Conservation (phyloP, 2,888 invertebrate species). For the Troides aeacus region DNA sequence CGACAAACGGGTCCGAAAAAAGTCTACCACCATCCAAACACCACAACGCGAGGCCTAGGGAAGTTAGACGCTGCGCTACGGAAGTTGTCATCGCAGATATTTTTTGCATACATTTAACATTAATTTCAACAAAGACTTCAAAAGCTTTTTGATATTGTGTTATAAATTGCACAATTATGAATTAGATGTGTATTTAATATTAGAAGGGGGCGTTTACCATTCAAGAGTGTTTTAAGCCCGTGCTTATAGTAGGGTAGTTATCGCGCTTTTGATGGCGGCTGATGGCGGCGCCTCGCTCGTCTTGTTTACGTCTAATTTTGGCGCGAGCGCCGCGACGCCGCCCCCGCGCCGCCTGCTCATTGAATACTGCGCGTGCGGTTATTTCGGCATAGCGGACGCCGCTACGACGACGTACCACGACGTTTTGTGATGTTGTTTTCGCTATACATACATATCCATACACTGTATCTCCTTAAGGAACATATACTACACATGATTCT, state of each 20-base stretch:
- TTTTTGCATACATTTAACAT: no score
- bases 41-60: no score
- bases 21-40: no score
- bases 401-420: conserved; percentile 48
- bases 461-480: no score
- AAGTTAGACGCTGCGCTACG: no score
- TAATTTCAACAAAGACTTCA: no score
- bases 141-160: no score
- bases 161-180: no score
- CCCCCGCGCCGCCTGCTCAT: conserved; percentile 54
- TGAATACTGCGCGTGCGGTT: conserved; percentile 74
- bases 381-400: conserved; percentile 62
- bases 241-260: conserved; percentile 21
- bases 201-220: neutral
- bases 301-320: conserved; percentile 80
- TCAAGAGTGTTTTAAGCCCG: conserved; percentile 9
- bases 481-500: no score
- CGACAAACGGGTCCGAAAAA: no score
- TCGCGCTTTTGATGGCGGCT: conserved; percentile 19
- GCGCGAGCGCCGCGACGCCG: conserved; percentile 75
- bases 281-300: conserved; percentile 67
- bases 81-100: no score
- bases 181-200: no score
- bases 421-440: conserved; percentile 27
- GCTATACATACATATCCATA: conserved; percentile 4